phyloP scores from a whole-genome alignment of 2,113 vertebrate species.

The Mormoops blainvillei region DNA sequence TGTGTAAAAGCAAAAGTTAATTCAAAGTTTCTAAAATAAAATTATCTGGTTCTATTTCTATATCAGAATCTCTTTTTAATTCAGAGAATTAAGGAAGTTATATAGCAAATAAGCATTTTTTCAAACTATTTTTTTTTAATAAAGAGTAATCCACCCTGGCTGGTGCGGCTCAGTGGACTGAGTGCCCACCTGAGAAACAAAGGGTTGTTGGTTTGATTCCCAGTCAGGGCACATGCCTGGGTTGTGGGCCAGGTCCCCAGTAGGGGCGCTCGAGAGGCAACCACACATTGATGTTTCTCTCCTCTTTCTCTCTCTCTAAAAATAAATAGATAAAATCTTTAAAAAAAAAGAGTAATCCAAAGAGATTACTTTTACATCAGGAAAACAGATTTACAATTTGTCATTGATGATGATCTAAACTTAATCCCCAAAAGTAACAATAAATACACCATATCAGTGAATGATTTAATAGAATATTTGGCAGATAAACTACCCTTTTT shows the following conservation, averaged over 20 bases:
- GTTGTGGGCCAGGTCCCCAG: no score
- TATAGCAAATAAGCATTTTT: background rate
- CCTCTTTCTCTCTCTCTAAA: no score
- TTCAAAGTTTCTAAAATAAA: background rate
- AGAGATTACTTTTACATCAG: background rate
- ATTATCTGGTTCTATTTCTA: background rate
- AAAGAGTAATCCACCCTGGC: background rate
- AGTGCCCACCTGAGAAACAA: no score
- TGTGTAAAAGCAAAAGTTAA: background rate
- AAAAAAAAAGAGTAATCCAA: no score
- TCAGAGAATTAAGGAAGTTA: background rate
- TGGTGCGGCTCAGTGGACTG: no score
- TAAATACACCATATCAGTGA: background rate
- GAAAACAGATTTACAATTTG: background rate
- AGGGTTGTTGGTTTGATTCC: no score
- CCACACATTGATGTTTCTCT: no score
- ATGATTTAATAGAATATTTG: background rate
- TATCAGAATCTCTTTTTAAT: background rate
- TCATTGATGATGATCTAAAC: background rate
- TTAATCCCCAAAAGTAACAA: background rate
- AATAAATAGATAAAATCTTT: no score
- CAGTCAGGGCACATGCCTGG: no score
- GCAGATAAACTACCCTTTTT: background rate
- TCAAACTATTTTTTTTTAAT: background rate
- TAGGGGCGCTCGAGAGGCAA: no score